Evolutionary conservation across 53 echinoderm and acorn worm genomes (phyloP).

Genomic region (Temnopleurus reevesii): DNA sequence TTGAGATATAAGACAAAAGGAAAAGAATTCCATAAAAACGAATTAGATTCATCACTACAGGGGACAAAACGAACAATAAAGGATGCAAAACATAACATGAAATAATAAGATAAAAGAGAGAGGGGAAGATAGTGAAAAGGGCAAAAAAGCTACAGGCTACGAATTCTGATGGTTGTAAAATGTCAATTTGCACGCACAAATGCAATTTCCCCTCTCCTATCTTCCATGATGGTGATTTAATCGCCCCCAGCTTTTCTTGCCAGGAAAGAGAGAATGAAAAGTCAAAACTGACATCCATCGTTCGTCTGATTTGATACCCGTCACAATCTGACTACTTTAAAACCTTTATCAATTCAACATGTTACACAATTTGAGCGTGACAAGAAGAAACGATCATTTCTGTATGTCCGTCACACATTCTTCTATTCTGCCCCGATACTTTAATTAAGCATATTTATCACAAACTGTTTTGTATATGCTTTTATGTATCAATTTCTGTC

Average conservation of each 20-base stretch:
- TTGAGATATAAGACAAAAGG: not conserved
- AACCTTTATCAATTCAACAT: not conserved
- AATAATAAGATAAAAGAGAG: not conserved
- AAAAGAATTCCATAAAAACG: not conserved
- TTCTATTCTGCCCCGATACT: no score
- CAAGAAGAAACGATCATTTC: no score
- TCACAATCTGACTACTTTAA: no score
- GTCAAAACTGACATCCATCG: not conserved
- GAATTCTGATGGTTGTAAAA: slow-evolving; percentile 17
- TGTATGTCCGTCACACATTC: no score
- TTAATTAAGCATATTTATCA: no score
- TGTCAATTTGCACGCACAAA: slow-evolving; percentile 50
- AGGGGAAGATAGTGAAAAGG: not conserved
- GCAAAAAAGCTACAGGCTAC: slow-evolving; percentile 43
- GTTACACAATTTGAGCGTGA: no score
- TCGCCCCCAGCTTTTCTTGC: not conserved
- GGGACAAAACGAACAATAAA: not conserved
- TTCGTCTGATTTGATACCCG: not conserved
- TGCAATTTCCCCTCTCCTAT: slow-evolving; percentile 25
- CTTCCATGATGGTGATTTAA: slow-evolving; percentile 44
- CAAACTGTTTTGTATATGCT: no score
- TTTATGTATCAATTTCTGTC: no score
- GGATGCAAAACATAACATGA: not conserved
- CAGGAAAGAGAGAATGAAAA: slow-evolving; percentile 6
- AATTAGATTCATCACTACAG: not conserved